Conservation (phyloP, 2,888 invertebrate species). For the Scaptomyza parva region DNA sequence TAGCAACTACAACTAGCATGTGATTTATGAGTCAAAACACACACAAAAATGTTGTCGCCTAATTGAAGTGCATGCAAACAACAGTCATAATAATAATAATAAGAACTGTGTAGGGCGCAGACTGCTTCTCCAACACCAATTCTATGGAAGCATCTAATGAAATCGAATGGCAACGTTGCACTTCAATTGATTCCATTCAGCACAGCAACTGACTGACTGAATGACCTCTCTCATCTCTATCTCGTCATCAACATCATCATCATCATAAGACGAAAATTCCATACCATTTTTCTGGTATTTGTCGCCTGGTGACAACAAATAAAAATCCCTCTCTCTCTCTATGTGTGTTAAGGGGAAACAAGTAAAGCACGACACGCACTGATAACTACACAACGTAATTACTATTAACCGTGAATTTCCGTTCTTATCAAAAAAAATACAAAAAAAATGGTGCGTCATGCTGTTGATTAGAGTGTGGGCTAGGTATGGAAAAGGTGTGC, state of each 20-base stretch:
- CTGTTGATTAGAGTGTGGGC: constrained; percentile 29
- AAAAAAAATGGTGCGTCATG: constrained; percentile 55
- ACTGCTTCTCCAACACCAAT: neutral
- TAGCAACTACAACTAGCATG: constrained; percentile 49
- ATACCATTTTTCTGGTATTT: constrained; percentile 1
- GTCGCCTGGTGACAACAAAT: constrained; percentile 64
- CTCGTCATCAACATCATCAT: constrained; percentile 29
- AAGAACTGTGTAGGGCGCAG: neutral
- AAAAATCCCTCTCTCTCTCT: constrained; percentile 31
- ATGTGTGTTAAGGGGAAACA: constrained; percentile 6
- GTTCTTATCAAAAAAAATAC: constrained; percentile 43
- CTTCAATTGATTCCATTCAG: constrained; percentile 63
- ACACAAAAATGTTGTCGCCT: constrained; percentile 37
- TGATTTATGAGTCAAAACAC: constrained; percentile 24
- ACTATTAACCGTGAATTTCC: constrained; percentile 62
- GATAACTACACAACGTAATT: constrained; percentile 66
- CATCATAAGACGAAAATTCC: constrained; percentile 24
- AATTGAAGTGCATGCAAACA: constrained; percentile 78
- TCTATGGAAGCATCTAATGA: constrained; percentile 37
- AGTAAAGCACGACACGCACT: constrained; percentile 34
- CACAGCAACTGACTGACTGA: constrained; percentile 15
- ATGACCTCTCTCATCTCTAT: constrained; percentile 49
- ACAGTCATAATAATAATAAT: constrained; percentile 15
- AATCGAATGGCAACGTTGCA: constrained; percentile 62
- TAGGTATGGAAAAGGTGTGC: neutral